Evolutionary conservation across 1,140 invertebrate species (phyloP).

Genomic region (Archivesica marissinica): DNA sequence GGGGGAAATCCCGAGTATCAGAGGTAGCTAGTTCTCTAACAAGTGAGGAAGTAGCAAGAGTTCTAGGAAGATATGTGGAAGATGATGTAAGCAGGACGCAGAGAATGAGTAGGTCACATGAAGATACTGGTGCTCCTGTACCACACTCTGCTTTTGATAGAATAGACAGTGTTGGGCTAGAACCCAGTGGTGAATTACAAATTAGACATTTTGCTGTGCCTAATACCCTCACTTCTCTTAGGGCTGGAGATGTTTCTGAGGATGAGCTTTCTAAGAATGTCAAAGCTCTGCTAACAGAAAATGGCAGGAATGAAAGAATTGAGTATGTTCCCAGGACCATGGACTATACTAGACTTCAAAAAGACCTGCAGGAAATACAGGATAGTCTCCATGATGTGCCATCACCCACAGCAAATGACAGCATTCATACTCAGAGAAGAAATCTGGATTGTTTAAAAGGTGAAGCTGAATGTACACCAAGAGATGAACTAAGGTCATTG

Average conservation of each 20-base stretch:
- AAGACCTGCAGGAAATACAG: conserved; percentile 78
- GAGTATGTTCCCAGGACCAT: conserved; percentile 60
- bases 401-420: conserved; percentile 37
- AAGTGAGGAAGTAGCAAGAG: conserved; percentile 57
- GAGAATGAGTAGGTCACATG: neutral
- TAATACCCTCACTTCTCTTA: neutral
- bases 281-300: conserved; percentile 18
- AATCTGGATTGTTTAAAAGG: conserved; percentile 20
- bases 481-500: conserved; percentile 52
- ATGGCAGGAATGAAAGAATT: neutral
- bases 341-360: conserved; percentile 74
- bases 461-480: conserved; percentile 27
- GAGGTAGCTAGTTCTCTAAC: conserved; percentile 44
- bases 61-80: conserved; percentile 46
- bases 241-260: conserved; percentile 32
- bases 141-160: conserved; percentile 44
- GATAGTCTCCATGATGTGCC: conserved; percentile 70
- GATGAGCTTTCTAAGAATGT: conserved; percentile 48
- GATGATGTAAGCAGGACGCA: conserved; percentile 12
- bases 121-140: neutral
- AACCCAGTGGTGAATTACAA: neutral
- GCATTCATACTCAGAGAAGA: conserved; percentile 19
- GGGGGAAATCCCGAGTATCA: conserved; percentile 21
- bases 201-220: neutral
- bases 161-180: neutral